Evolutionary conservation across 2,888 invertebrate genomes (phyloP).

Genomic region (Cheilosia impressa): DNA sequence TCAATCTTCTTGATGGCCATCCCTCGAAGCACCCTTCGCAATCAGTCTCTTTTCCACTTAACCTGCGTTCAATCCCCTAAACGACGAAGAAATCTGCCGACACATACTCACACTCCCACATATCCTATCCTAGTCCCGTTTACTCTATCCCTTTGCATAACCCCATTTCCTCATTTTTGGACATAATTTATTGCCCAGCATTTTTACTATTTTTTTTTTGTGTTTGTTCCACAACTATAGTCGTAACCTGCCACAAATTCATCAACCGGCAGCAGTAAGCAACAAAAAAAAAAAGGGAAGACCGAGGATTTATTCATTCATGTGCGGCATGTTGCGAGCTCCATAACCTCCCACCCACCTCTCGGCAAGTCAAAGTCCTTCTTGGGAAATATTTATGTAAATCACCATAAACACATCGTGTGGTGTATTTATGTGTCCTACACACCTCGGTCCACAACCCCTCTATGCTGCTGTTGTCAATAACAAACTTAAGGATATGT

Average conservation of each 20-base stretch:
- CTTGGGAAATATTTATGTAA: constrained; percentile 71
- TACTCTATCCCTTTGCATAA: constrained; percentile 55
- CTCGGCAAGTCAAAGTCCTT: constrained; percentile 26
- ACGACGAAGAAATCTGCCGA: constrained; percentile 65
- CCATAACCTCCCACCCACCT: constrained; percentile 33
- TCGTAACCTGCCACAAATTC: constrained; percentile 66
- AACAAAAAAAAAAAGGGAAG: constrained; percentile 14
- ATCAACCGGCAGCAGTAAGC: constrained; percentile 50
- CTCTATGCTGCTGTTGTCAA: constrained; percentile 52
- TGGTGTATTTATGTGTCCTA: constrained; percentile 68
- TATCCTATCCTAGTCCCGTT: constrained; percentile 22
- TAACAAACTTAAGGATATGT: constrained; percentile 72
- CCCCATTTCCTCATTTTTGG: constrained; percentile 62
- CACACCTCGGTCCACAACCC: constrained; percentile 37
- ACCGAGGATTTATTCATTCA: constrained; percentile 68
- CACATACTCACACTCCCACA: constrained; percentile 17
- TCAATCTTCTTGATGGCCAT: neutral
- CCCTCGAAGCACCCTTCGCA: neutral
- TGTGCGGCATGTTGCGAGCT: constrained; percentile 54
- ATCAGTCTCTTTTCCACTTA: constrained; percentile 65
- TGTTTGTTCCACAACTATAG: constrained; percentile 13
- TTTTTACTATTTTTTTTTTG: constrained; percentile 47
- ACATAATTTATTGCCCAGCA: constrained; percentile 68
- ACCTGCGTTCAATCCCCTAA: constrained; percentile 58
- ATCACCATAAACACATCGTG: constrained; percentile 75